These are phyloP conservation scores for Microcebus lehilahytsara DNA, from an alignment of 2,113 vertebrate genomes.

Conservation along the genomic window DNA sequence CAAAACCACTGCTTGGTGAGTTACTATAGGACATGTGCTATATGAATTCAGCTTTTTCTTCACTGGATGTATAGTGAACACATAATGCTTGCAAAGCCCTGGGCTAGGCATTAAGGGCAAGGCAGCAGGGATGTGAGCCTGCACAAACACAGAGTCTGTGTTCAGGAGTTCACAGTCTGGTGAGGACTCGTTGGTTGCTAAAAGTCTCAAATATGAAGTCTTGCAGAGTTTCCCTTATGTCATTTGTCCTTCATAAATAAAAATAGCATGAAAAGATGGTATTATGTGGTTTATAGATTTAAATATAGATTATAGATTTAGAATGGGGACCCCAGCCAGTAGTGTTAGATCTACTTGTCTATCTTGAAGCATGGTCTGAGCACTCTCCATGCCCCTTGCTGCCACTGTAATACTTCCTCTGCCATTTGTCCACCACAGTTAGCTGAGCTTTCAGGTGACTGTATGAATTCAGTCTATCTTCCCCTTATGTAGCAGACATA, in stretches of 20 bases:
- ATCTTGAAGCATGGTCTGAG: neutral
- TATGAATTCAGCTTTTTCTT: neutral
- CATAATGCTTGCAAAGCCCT: neutral
- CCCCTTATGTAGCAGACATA: neutral
- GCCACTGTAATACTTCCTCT: neutral
- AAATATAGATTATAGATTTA: neutral
- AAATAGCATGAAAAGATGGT: neutral
- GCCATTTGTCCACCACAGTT: neutral
- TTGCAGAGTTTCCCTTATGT: neutral
- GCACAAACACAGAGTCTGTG: no score
- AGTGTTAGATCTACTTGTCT: neutral
- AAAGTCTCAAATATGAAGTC: neutral
- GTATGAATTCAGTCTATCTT: neutral
- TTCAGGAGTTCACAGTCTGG: neutral
- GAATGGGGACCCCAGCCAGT: neutral
- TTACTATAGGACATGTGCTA: neutral
- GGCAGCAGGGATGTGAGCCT: rapidly evolving
- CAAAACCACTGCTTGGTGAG: neutral
- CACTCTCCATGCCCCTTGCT: neutral
- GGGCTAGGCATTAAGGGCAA: neutral
- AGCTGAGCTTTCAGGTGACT: neutral
- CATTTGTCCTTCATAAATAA: neutral
- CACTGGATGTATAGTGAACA: neutral
- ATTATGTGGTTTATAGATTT: neutral
- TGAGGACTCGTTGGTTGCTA: neutral